Evolutionary conservation across 2,113 vertebrate genomes (phyloP), one percentile per base, ranked within the genome.

Genomic region (Toxotes chatareus): DNA sequence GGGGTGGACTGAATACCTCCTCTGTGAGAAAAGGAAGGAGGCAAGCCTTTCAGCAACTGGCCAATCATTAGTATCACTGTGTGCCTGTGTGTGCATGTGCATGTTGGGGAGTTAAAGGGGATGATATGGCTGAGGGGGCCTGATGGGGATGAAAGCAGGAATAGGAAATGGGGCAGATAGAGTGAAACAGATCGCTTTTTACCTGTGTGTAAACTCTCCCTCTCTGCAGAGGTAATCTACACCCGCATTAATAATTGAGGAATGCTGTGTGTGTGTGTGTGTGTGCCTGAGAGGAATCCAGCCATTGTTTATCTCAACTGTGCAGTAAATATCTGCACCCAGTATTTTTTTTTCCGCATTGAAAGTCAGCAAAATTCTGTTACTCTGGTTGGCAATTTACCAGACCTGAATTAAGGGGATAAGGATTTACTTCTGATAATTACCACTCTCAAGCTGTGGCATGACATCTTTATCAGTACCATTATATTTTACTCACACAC

Each of bases 241-340:
- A 89, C 87, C 87, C 57, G 73, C 86, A 92, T 94, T 79, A 93
- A 93, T 92, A 92, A 93, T 92, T 88, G 72, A 93, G 67, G 76
- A 83, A 76, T 84, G 63, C 40, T 74, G 13, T 76, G 53, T 60
- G 80, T 61, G 63, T 56, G 65, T 73, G 69, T 74, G 63, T 51
- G 44, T 27, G 56, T 70, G 42, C 53, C 19, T 71, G 23, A 74
- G 42, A 82, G 40, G 42, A 82, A 70, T 83, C 53, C 44, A 72
- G 60, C 46, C 79, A 63, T 84, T 93, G 76, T 90, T 83, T 80
- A 82, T 80, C 69, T 80, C 51, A 42, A 4, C 72, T 51, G 61
- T 84, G 71, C 61, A 72, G 53, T 82, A 87, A 86, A 80, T 82
- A 80, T 80, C 77, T 80, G 65, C 32, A 64, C 27, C 64, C 13